Base-by-base conservation (phyloP, 2,113 vertebrate genomes). In the Pollimyrus isidori region DNA sequence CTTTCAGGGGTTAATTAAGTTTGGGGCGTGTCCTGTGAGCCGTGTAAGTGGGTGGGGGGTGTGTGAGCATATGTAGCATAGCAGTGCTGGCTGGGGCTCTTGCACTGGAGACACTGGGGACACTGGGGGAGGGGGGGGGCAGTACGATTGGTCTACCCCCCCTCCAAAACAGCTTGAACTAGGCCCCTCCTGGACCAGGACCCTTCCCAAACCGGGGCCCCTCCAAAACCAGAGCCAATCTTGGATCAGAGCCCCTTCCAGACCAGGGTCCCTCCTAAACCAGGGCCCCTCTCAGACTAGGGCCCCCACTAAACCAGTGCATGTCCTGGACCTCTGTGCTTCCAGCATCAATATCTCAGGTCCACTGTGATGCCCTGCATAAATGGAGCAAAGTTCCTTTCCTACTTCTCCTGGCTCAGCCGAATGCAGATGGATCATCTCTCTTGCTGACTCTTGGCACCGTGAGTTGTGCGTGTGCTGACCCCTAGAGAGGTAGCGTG, bases 1-100 rank as follows among this genome's bases (percentile, higher is more conserved):
- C 95, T 97, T 95, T 95, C 93, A 90, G 45, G 93, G 92, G 95
- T 92, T 97, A 97, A 98, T 98, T 97, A 93, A 94, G 96, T 97
- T 96, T 93, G 94, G 90, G 90, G 58, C 94, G 95, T 93, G 93
- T 95, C 91, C 94, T 90, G 90, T 93, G 90, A 91, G 23, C 90
- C 92, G 91, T 93, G 92, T 93, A 93, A 95, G 95, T 94, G 92
- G 91, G 93, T 46, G 91, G 90, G 90, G 93, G 93, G 88, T 91
- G 91, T 91, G 91, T 82, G 9, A 89, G 92, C 93, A 89, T 88
- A 65, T 49, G 56, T 76, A 88, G 87, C 80, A 53, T 93, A 92
- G 84, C 91, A 88, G 46, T 42, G 85, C 87, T 89, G 48, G 90
- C 39, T 69, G 84, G 46, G 13, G 26, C 23, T 53, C 9, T 17